Evolutionary conservation across 2,113 vertebrate species (phyloP).

Genomic region (Pomatorhinus ruficollis): DNA sequence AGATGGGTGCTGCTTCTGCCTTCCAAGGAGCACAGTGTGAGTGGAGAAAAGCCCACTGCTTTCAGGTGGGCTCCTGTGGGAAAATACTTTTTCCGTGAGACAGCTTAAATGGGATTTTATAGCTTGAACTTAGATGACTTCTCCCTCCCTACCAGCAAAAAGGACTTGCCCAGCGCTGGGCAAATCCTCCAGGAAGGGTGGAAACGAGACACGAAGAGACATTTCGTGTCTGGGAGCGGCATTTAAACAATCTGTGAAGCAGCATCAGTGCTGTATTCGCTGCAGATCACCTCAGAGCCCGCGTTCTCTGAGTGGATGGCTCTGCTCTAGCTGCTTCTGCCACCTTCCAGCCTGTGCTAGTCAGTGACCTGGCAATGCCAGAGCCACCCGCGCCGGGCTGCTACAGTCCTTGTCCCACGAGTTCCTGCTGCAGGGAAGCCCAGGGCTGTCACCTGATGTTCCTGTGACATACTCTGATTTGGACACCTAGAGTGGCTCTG

Average conservation of each 20-base stretch:
- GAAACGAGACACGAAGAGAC: not conserved
- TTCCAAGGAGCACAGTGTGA: not conserved
- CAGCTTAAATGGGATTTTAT: not conserved
- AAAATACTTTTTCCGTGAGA: not conserved
- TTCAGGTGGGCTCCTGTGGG: not conserved
- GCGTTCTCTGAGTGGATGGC: accelerated
- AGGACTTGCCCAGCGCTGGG: not conserved
- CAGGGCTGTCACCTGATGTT: not conserved
- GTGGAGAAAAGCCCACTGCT: not conserved
- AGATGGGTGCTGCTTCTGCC: not conserved
- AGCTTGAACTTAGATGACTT: not conserved
- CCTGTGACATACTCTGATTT: not conserved
- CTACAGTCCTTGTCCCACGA: accelerated
- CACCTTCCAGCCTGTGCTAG: not conserved
- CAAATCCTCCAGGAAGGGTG: not conserved
- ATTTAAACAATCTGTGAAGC: not conserved
- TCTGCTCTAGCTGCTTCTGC: not conserved
- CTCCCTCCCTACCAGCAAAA: not conserved
- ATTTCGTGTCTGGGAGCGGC: not conserved
- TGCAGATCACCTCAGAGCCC: not conserved
- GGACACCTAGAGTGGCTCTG: not conserved
- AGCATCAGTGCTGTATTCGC: not conserved
- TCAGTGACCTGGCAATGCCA: not conserved
- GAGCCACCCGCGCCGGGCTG: not conserved
- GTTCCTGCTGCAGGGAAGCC: not conserved